Conservation (phyloP, 2,888 invertebrate species). For the Tiliacea aurago region DNA sequence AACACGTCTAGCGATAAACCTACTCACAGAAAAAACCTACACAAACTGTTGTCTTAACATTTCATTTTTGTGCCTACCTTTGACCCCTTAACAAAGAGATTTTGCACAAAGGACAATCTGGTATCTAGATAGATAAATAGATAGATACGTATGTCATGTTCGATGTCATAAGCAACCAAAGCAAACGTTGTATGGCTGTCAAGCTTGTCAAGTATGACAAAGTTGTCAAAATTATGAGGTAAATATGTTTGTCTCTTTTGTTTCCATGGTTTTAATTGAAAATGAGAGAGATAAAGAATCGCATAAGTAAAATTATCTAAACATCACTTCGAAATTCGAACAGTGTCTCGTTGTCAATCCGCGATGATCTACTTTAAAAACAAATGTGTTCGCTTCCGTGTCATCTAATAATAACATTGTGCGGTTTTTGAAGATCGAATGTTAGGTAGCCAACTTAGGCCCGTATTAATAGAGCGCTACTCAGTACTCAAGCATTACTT, state of each 20-base stretch:
- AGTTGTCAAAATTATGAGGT: not conserved
- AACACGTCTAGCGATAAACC: not conserved
- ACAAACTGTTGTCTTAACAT: not conserved
- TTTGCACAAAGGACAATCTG: slow-evolving; percentile 27
- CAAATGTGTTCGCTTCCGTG: not conserved
- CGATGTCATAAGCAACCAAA: not conserved
- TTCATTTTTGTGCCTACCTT: slow-evolving; percentile 1
- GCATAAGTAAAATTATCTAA: no score
- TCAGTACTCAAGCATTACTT: no score
- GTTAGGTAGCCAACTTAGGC: not conserved
- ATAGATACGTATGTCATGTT: not conserved
- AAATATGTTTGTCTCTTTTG: not conserved
- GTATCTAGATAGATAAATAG: not conserved
- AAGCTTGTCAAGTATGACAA: not conserved
- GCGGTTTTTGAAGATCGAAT: no score
- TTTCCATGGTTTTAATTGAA: not conserved
- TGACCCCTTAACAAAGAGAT: slow-evolving; percentile 36
- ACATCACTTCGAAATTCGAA: not conserved
- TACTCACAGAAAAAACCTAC: not conserved
- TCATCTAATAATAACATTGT: not conserved
- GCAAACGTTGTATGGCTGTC: not conserved
- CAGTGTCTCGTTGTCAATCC: not conserved
- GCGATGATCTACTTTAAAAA: not conserved
- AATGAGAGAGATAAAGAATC: not conserved
- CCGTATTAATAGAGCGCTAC: no score